These are phyloP conservation scores for Malurus cyaneus DNA, from an alignment of 2,113 vertebrate genomes.

Conservation along the genomic window DNA sequence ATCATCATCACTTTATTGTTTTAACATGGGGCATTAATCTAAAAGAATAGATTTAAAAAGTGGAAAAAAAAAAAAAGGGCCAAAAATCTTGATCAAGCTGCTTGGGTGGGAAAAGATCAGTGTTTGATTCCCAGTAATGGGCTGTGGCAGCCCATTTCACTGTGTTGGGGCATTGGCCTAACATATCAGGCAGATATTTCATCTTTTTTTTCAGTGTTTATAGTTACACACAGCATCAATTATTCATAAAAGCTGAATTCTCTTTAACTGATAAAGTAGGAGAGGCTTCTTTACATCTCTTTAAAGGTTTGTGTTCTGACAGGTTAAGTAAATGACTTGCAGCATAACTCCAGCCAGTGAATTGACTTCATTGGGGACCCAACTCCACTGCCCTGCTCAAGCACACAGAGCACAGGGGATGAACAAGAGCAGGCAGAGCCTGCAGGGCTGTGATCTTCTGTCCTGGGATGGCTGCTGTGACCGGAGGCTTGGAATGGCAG, in stretches of 20 bases:
- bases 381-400: neutral
- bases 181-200: neutral
- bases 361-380: neutral
- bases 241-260: neutral
- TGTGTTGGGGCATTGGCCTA: neutral
- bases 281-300: neutral
- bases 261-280: neutral
- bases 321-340: neutral
- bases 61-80: neutral
- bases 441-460: neutral
- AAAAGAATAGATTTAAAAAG: neutral
- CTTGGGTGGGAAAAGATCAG: neutral
- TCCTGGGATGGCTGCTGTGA: neutral
- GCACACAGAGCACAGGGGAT: rapidly evolving
- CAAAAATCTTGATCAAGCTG: neutral
- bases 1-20: neutral
- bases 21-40: neutral
- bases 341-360: neutral
- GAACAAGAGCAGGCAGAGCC: neutral
- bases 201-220: neutral
- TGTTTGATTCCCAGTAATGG: neutral
- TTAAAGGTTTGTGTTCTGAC: neutral
- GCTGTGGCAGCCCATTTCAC: neutral
- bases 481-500: neutral
- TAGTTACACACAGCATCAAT: neutral